Percentiles rank a stretch among this genome's conserved stretches.
Conservation (phyloP, 2,797 vertebrate species). For the Lacerta agilis region DNA sequence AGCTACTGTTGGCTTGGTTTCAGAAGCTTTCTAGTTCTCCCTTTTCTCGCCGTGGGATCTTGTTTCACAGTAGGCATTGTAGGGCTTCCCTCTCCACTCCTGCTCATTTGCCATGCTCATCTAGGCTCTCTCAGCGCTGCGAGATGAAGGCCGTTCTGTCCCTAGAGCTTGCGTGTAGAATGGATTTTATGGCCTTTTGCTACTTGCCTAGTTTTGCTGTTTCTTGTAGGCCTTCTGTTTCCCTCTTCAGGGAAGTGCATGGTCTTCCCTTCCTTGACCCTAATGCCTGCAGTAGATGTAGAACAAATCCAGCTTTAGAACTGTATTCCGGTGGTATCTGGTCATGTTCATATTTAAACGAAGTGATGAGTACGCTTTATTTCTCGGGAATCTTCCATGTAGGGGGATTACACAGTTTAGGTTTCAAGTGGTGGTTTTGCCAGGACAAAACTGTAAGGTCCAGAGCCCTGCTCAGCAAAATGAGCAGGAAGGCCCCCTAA, state of each 20-base stretch:
- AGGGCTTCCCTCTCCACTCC: slow-evolving; percentile 25
- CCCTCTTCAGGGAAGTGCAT: background rate
- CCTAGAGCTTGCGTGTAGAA: background rate
- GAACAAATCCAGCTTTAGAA: slow-evolving; percentile 10
- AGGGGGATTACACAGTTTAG: background rate
- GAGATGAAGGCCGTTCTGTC: background rate
- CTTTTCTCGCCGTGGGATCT: background rate
- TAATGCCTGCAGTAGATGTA: background rate
- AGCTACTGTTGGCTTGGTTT: slow-evolving; percentile 1
- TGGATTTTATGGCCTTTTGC: background rate
- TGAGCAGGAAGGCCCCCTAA: background rate
- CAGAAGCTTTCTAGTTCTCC: slow-evolving; percentile 17
- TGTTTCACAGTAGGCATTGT: slow-evolving; percentile 12
- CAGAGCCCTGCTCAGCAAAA: background rate
- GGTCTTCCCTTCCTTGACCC: background rate
- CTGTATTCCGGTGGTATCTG: background rate
- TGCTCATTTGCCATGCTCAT: slow-evolving; percentile 32
- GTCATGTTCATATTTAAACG: background rate
- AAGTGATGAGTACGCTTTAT: fast-evolving
- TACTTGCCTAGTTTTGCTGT: background rate
- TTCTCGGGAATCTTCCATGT: background rate
- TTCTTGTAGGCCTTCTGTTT: background rate
- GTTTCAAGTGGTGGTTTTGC: background rate
- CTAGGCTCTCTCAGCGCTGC: background rate
- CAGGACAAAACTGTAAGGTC: background rate